These are phyloP conservation scores for Tanytarsus gracilentus DNA, from an alignment of 2,888 invertebrate species.

Conservation along the genomic window DNA sequence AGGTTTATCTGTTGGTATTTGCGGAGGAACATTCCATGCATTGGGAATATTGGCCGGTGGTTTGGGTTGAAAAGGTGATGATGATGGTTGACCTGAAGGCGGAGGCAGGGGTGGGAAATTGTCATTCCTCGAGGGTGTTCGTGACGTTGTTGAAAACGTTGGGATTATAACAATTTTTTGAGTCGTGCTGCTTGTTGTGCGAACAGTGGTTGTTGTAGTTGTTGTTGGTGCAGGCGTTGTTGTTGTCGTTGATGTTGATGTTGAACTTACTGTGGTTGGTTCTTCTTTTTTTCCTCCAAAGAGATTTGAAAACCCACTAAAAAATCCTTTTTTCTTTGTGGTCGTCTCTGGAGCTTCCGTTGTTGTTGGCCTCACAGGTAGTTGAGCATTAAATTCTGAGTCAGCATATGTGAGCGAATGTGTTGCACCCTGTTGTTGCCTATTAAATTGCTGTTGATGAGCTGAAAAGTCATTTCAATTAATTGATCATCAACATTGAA, in stretches of 20 bases:
- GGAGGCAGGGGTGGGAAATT: constrained; percentile 20
- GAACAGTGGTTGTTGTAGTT: not conserved
- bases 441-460: constrained; percentile 1
- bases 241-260: not conserved
- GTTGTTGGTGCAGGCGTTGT: not conserved
- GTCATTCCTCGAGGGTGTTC: not conserved
- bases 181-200: not conserved
- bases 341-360: constrained; percentile 21
- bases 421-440: constrained; percentile 17
- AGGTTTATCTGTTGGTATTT: constrained; percentile 11
- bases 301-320: constrained; percentile 8
- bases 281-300: constrained; percentile 10
- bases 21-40: constrained; percentile 8
- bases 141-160: not conserved
- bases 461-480: not conserved
- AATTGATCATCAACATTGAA: not conserved
- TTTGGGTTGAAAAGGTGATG: not conserved
- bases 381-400: constrained; percentile 14
- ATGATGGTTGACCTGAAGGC: not conserved
- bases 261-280: not conserved
- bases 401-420: constrained; percentile 8
- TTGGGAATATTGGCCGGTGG: constrained; percentile 2
- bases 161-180: not conserved
- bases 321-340: constrained; percentile 26
- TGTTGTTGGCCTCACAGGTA: constrained; percentile 1